Conservation (phyloP, 2,797 vertebrate species). For the Lepus townsendii region DNA sequence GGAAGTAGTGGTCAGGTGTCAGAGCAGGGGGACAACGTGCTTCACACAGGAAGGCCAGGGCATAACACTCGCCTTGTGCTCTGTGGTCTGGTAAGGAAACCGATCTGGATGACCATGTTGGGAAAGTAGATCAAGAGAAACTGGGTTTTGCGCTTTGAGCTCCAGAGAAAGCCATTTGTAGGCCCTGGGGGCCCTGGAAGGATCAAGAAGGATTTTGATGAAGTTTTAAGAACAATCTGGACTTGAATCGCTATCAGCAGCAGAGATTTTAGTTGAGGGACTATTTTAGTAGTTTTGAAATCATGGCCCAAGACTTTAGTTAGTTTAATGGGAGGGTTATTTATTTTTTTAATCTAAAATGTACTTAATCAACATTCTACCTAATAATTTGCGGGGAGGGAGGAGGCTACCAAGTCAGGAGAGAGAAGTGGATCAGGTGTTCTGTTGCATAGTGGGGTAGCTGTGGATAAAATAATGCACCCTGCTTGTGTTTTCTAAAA, state of each 20-base stretch:
- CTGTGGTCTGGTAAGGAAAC: background rate
- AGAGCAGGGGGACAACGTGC: background rate
- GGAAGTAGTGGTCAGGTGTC: background rate
- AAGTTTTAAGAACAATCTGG: conserved; percentile 10
- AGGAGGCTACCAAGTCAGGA: no score
- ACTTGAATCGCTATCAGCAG: background rate
- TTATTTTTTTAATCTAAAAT: conserved; percentile 32
- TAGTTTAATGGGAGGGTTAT: conserved; percentile 21
- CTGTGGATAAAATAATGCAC: no score
- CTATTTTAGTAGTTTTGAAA: background rate
- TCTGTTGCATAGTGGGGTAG: no score
- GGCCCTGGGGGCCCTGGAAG: background rate
- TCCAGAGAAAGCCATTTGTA: conserved; percentile 19
- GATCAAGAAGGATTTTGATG: conserved; percentile 6
- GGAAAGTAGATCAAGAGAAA: conserved; percentile 16
- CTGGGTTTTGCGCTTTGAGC: conserved; percentile 20
- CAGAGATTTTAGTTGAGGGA: background rate
- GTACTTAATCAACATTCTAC: background rate
- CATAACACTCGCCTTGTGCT: background rate
- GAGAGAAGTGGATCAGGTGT: no score
- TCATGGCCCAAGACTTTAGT: background rate
- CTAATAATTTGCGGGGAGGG: background rate
- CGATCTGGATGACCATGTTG: background rate
- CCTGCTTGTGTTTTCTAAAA: no score
- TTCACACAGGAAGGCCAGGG: background rate